phyloP scores from a whole-genome alignment of 2,888 invertebrate species.

The Ectemnius lituratus region DNA sequence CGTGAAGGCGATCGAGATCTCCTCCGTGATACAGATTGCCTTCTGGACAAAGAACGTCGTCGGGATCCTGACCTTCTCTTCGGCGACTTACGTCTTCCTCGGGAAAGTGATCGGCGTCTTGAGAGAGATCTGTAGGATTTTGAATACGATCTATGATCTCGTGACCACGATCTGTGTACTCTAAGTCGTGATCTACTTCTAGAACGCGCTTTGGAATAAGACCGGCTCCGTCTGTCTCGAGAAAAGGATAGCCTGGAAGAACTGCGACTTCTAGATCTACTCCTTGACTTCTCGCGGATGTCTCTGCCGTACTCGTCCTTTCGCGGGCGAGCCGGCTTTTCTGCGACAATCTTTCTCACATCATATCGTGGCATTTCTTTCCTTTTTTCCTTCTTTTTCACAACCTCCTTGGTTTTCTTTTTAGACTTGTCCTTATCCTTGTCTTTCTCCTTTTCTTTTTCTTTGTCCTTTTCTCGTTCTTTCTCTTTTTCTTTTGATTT shows the following conservation, averaged over 20 bases:
- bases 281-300: slow-evolving; percentile 76
- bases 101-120: slow-evolving; percentile 64
- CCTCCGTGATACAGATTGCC: slow-evolving; percentile 56
- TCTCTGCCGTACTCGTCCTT: slow-evolving; percentile 91
- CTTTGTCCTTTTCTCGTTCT: slow-evolving; percentile 74
- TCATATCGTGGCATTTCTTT: slow-evolving; percentile 91
- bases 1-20: slow-evolving; percentile 65
- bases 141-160: slow-evolving; percentile 64
- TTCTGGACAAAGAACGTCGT: slow-evolving; percentile 63
- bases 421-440: slow-evolving; percentile 67
- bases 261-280: slow-evolving; percentile 63
- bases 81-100: slow-evolving; percentile 63
- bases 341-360: slow-evolving; percentile 87
- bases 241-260: slow-evolving; percentile 65
- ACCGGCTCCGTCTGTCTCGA: slow-evolving; percentile 43
- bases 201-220: slow-evolving; percentile 69
- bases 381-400: slow-evolving; percentile 82
- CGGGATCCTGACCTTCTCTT: slow-evolving; percentile 67
- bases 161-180: slow-evolving; percentile 70
- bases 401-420: slow-evolving; percentile 71
- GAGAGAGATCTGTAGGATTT: slow-evolving; percentile 66
- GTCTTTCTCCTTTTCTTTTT: slow-evolving; percentile 64
- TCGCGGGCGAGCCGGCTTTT: slow-evolving; percentile 81
- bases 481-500: slow-evolving; percentile 75
- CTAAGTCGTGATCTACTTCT: slow-evolving; percentile 70